Percentiles rank a stretch among this genome's conserved stretches.
phyloP scores from a whole-genome alignment of 1,140 invertebrate genomes.

The Drosophila truncata region DNA sequence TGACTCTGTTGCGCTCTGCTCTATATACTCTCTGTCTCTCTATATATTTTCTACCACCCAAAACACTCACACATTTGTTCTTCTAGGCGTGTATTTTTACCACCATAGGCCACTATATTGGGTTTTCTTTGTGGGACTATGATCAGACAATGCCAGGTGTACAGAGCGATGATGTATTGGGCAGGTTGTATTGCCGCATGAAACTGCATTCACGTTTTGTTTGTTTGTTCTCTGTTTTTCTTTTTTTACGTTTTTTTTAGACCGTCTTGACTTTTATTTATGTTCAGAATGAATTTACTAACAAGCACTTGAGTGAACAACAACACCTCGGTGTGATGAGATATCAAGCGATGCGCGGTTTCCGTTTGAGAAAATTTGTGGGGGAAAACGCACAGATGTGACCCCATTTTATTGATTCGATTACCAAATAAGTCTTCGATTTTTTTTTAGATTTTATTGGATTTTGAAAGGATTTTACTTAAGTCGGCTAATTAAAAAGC shows the following conservation, averaged over 20 bases:
- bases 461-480: neutral
- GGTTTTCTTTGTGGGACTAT: slow-evolving; percentile 93
- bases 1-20: slow-evolving; percentile 14
- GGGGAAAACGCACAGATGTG: slow-evolving; percentile 6
- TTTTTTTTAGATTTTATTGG: neutral
- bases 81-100: slow-evolving; percentile 91
- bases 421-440: neutral
- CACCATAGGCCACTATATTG: slow-evolving; percentile 89
- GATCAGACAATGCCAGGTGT: slow-evolving; percentile 92
- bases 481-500: neutral
- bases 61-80: slow-evolving; percentile 61
- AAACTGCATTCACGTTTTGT: slow-evolving; percentile 40
- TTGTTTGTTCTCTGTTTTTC: slow-evolving; percentile 33
- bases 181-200: slow-evolving; percentile 88
- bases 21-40: slow-evolving; percentile 11
- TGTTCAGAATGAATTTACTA: slow-evolving; percentile 30
- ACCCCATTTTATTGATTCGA: slow-evolving; percentile 11
- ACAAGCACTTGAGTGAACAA: slow-evolving; percentile 32
- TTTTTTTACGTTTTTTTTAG: slow-evolving; percentile 10
- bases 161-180: slow-evolving; percentile 92
- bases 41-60: slow-evolving; percentile 26
- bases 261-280: slow-evolving; percentile 15
- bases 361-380: neutral
- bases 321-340: slow-evolving; percentile 24
- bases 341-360: slow-evolving; percentile 6